phyloP scores from a whole-genome alignment of 2,113 vertebrate genomes.

The Pluvianellus socialis region DNA sequence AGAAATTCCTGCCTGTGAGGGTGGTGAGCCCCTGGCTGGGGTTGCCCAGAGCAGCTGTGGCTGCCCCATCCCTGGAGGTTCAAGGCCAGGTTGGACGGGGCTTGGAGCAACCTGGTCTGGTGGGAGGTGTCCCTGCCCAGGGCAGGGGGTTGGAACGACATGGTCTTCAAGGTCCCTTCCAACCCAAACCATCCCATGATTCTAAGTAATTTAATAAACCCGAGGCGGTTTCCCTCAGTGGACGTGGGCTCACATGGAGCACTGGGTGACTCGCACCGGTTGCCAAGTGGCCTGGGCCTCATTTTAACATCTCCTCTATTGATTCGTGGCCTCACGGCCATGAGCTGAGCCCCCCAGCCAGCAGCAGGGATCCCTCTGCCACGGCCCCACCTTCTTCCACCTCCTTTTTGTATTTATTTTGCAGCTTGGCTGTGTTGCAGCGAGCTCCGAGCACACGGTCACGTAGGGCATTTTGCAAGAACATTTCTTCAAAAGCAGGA shows the following conservation, averaged over 20 bases:
- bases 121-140: neutral
- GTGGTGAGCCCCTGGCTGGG: too few relatives aligned
- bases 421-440: accelerated
- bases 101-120: neutral
- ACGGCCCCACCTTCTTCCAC: neutral
- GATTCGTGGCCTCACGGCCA: neutral
- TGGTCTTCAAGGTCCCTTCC: neutral
- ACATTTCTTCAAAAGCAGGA: neutral
- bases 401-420: neutral
- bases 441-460: neutral
- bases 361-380: neutral
- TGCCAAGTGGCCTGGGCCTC: neutral
- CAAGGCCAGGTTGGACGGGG: neutral
- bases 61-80: neutral
- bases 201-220: neutral
- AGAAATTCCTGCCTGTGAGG: too few relatives aligned
- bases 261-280: neutral
- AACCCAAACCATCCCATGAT: neutral
- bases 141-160: neutral
- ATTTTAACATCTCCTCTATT: neutral
- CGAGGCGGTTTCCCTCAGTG: neutral
- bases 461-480: neutral
- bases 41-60: too few relatives aligned
- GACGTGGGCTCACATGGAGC: neutral
- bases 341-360: neutral